Evolutionary conservation across 2,888 invertebrate species (phyloP), one percentile per base, ranked within the genome.

Genomic region (Carcina quercana): DNA sequence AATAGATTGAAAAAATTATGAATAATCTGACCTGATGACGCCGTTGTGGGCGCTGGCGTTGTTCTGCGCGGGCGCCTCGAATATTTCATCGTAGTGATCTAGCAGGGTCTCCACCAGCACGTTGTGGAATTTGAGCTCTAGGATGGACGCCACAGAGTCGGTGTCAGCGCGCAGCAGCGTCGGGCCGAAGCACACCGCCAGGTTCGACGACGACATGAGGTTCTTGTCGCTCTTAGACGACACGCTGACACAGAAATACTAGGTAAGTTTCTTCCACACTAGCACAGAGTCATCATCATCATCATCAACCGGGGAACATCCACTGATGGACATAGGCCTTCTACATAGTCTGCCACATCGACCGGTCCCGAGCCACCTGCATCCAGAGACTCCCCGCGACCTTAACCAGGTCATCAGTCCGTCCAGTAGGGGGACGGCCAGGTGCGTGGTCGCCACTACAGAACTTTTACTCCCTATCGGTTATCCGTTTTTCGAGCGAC

Each of bases 121-220:
- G 83, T 98, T 98, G 85, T 96, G 97, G 86, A 98, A 99, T 85
- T 99, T 99, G 51, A 98, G 94, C 79, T 99, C 97, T 88, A 98
- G 93, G 62, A 99, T 98, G 62, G 97, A 96, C 36, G 98, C 97
- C 38, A 99, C 95, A 5, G 97, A 96, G 85, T 98, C 98, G 67
- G 97, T 95, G 84, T 95, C 93, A 4, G 98, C 95, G 38, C 98
- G 88, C 67, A 99, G 86, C 55, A 99, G 86, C 30, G 98, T 98
- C 15, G 98, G 98, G 13, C 98, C 98, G 82, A 98, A 98, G 71
- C 98, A 98, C 31, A 99, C 98, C 2, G 97, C 97, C 57, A 99
- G 86, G 86, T 99, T 99, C 50, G 95, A 94, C 29, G 95, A 89
- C n/a, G 94, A 94, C 98, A 99, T 99, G 68, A 96, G 88, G 85